Evolutionary conservation across 2,888 invertebrate genomes (phyloP), one percentile per base, ranked within the genome.

Genomic region (Athripsodes cinereus): DNA sequence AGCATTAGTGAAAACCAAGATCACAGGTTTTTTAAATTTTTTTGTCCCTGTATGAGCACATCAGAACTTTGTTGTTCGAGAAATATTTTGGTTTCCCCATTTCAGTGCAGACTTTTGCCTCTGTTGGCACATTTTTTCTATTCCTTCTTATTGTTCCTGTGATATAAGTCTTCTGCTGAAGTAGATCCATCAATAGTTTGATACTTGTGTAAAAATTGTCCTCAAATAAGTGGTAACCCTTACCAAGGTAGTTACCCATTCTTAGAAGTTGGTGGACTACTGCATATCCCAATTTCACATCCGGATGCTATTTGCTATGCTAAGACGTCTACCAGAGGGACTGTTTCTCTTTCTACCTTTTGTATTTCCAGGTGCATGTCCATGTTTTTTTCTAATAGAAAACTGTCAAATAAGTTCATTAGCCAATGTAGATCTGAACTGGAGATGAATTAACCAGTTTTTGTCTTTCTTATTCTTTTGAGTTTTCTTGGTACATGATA

Each of bases 181-280:
- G 60, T 18, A 67, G 55, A 18, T 54, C 48, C 59, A 59, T 47
- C 18, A 64, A 62, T 22, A 67, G 48, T 10, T 51, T 20, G n/a
- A 65, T 52, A 59, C 64, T 66, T 35, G 66, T 66, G 50, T 61
- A 67, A 53, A 66, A 67, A 56, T 65, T 65, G 53, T 67, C 65
- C 21, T 57, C 58, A 31, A 65, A 63, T 22, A 67, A 13, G 57
- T 67, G 65, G 55, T 64, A 66, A n/a, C 66, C 65, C 59, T 67
- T 67, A 48, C 61, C 63, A 16, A 66, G 20, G 54, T 67, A 66
- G 59, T 67, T 63, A 44, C 66, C 66, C 47, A 65, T 34, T 20
- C 2, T 53, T 47, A 66, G 49, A 18, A 67, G 61, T 64, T 66
- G 61, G 57, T 61, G 40, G 11, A 64, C 64, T 31, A 66, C 65